Evolutionary conservation across 2,797 vertebrate species (phyloP), one percentile per base, ranked within the genome.

Genomic region (Scarus forsteni): DNA sequence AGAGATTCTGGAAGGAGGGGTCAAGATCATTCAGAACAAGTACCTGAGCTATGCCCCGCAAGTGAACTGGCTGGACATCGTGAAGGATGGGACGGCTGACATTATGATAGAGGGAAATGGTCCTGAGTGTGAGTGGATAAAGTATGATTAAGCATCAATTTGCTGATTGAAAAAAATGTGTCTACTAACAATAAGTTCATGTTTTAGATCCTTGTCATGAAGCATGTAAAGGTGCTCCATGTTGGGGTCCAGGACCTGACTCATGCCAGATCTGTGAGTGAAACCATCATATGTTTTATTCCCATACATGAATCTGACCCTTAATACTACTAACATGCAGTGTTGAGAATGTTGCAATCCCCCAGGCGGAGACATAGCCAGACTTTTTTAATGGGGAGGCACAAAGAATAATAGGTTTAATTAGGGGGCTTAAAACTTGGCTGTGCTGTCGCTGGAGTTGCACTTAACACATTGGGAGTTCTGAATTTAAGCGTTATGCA

Each of bases 1-100:
- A 98, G 97, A 98, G 92, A 99, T 98, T 75, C 92, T 98, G 75
- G 94, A 96, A 12, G 97, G 97, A 14, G 95, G 96, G 0, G 95
- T 97, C 69, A 95, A 95, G 77, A 97, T 98, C 67, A 92, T 95
- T 81, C 91, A 94, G 82, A 99, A 99, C 11, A 93, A 94, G 11
- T 96, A 95, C 82, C 92, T 99, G 65, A 97, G 96, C 88, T 96
- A 95, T 35, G 93, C 94, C 59, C 92, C 94, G 1, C 92, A 95
- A 44, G 95, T 99, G 62, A 95, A 97, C 85, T 99, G 97, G 97
- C 65, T 68, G 68, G 97, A 98, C 89, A 98, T 98, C n/a, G 93
- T 99, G 77, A 93, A 95, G 74, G 93, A 98, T 59, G 72, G 42
- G 3, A 56, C 69, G 0, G 85, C 94, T 6, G 54, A 92, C 19